Base-by-base conservation (phyloP, 2,888 invertebrate species). In the Philereme vetulata region DNA sequence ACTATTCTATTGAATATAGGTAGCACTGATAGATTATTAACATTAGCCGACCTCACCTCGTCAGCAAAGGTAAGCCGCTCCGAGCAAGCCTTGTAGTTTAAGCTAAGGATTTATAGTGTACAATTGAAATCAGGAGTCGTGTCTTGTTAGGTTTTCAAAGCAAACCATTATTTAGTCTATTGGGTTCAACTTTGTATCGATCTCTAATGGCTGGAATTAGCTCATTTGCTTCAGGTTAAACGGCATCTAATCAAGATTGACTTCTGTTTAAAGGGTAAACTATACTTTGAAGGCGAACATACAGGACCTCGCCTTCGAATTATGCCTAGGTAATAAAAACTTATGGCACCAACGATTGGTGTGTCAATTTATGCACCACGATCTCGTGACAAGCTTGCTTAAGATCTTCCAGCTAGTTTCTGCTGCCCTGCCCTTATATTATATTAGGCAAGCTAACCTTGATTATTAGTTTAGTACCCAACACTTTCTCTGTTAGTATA, bases 31-130 rank as follows among this genome's bases (percentile, higher is more conserved):
- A 51, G 51, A 60, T 35, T 67, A 72, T 72, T 72, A 75, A 74
- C 74, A 74, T 75, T 72, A 78, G 65, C 72, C 76, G 76, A 78
- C 75, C 78, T 77, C 77, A 78, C 74, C 78, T 76, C 76, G 72
- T 73, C 74, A 72, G 75, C 65, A 76, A 76, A 75, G 74, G 74
- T 73, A 76, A 77, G 77, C 78, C 77, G 76, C 80, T 82, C 76
- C 80, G 74, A 74, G 63, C 69, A 65, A 64, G 62, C 65, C 71
- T 66, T 74, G 72, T 73, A 69, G 68, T 74, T 71, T 69, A 67
- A 71, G 70, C 69, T 65, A 66, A 65, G 74, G 69, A 81, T 82
- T 80, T 80, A 82, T 79, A 68, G 72, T 68, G 62, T 63, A 64
- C 62, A 65, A 63, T 60, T 60, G 53, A 66, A 63, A 65, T 64